Base-by-base conservation (phyloP, 2,797 vertebrate genomes). In the Triplophysa yarkandensis region DNA sequence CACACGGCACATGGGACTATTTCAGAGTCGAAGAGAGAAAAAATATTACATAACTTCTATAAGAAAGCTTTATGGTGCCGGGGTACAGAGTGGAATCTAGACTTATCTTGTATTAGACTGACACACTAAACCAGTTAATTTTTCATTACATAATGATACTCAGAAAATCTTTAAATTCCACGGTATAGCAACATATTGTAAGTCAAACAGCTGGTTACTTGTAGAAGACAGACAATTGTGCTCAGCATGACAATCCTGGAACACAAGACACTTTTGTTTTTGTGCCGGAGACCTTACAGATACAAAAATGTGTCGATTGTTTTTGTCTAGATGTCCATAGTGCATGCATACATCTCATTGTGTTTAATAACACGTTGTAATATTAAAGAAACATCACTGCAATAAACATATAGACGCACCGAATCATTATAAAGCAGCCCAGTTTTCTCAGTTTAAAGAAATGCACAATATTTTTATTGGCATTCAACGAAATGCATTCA, bases 391-490 rank as follows among this genome's bases (percentile, higher is more conserved):
- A n/a, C 17, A 48, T 48, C n/a, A 48, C 17, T 19, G n/a, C n/a
- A 52, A 3, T 4, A 50, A 23, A 55, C 10, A 30, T 55, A 6
- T 17, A 55, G 14, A 55, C 3, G 17, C 13, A 28, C 54, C 4
- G 2, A 57, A 14, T 55, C 25, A 55, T 16, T 57, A 58, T 32
- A 1, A 32, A 58, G 28, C 17, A 58, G 28, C 8, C 17, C 34
- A 30, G 25, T 27, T 1, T 6, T 11, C 55, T 46, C 48, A 79
- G 50, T 39, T 41, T 48, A 32, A 23, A 60, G 52, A 46, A 85
- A 23, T 83, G 69, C 84, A 64, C 67, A 82, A 76, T 71, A 77
- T 81, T 65, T 91, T 91, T 89, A 91, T 88, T 88, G 68, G 32
- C 62, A 78, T 77, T 60, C 82, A 64, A 80, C 44, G 55, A 79